phyloP scores from a whole-genome alignment of 1,140 invertebrate genomes.

The Drosophila malerkotliana region DNA sequence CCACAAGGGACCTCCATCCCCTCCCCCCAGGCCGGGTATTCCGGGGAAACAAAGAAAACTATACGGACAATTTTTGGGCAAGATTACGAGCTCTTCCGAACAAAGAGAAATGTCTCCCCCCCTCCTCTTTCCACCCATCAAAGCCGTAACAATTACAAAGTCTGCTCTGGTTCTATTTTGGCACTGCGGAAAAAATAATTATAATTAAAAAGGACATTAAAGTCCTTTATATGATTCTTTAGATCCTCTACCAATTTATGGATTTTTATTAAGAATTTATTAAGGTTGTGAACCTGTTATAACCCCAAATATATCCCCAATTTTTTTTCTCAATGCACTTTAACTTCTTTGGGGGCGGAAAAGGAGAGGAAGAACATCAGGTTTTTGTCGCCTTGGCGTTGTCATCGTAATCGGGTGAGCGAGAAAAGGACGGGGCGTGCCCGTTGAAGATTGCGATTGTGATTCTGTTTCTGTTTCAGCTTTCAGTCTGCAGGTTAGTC shows the following conservation, averaged over 20 bases:
- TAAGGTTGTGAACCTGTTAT: too few species aligned
- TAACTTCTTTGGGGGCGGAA: slow-evolving; percentile 36
- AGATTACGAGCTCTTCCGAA: slow-evolving; percentile 59
- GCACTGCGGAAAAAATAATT: slow-evolving; percentile 10
- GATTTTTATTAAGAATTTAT: neutral
- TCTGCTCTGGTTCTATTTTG: slow-evolving; percentile 48
- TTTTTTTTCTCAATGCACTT: slow-evolving; percentile 7
- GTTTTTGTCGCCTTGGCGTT: slow-evolving; percentile 54
- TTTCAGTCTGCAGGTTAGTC: slow-evolving; percentile 70
- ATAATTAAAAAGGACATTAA: neutral
- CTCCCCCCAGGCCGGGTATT: slow-evolving; percentile 1
- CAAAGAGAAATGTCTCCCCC: slow-evolving; percentile 45
- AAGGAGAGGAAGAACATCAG: slow-evolving; percentile 49
- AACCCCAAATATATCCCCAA: too few species aligned
- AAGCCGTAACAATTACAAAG: slow-evolving; percentile 78
- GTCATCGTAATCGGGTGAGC: slow-evolving; percentile 31
- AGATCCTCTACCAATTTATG: neutral
- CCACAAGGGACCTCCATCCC: slow-evolving; percentile 60
- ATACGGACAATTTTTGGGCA: slow-evolving; percentile 54
- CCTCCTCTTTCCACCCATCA: slow-evolving; percentile 7
- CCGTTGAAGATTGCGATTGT: slow-evolving; percentile 38
- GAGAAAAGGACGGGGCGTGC: slow-evolving; percentile 1
- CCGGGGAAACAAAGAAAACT: slow-evolving; percentile 51
- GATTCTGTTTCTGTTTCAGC: slow-evolving; percentile 50
- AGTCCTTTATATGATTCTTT: neutral